Evolutionary conservation across 1,140 invertebrate species (phyloP), one percentile per base, ranked within the genome.

Genomic region (Micrasema minimum): DNA sequence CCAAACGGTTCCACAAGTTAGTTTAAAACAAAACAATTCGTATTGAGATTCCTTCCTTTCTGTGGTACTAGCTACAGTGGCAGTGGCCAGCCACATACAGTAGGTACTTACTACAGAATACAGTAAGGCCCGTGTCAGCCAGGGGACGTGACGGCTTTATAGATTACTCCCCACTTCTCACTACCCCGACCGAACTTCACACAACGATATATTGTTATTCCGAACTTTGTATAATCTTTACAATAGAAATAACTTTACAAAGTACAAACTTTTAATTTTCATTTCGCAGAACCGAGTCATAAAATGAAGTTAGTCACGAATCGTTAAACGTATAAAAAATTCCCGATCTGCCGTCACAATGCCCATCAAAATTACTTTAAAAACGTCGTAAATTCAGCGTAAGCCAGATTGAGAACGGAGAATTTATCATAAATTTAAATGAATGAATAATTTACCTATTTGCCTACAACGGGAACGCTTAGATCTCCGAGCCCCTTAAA

Each of bases 391-490:
- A 59, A 59, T 59, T 59, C 55, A 20, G 38, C 55, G 55, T 59
- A 59, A 59, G 55, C 55, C 55, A 59, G 55, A 59, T 59, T 59
- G 55, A 59, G 35, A 41, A 59, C 55, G 55, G 55, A 38, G 38
- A 59, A 59, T 59, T 59, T 59, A 59, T 59, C 55, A 59, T 59
- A 59, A 59, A 59, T 59, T 59, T 59, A 59, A 59, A 59, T 59
- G 55, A 59, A 59, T 59, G 55, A 59, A 59, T 59, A 59, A 59
- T 59, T 59, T 59, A 59, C 55, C 55, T 59, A 59, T 59, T 59
- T 59, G 55, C 35, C 55, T 59, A 59, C 55, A 20, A 59, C 18
- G 55, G 38, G 35, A 20, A 59, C 18, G 55, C 18, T 59, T 38
- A 41, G 55, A 59, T 41, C 55, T 35, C 14, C 51, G 51, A 12